These are phyloP conservation scores for Calosoma granatense DNA, from an alignment of 1,140 invertebrate genomes.

Conservation along the genomic window DNA sequence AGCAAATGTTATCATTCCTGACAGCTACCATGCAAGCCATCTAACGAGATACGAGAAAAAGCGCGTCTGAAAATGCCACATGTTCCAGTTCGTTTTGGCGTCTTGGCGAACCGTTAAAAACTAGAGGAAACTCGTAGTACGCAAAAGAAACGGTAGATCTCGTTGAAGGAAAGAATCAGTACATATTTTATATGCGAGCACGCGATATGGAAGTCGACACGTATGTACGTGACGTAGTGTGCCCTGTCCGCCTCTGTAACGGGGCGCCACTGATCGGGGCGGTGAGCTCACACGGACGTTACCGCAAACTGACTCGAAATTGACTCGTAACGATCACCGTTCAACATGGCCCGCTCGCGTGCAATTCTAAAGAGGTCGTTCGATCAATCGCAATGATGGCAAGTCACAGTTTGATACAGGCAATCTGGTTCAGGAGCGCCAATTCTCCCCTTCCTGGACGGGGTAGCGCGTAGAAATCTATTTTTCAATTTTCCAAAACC, in stretches of 20 bases:
- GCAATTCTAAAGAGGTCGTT: not conserved
- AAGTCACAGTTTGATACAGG: too few relatives aligned
- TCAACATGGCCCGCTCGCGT: not conserved
- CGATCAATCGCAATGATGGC: not conserved
- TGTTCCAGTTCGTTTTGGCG: too few relatives aligned
- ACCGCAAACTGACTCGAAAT: slow-evolving; percentile 15
- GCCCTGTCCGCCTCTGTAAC: not conserved
- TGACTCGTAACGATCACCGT: slow-evolving; percentile 15
- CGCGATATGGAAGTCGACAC: not conserved
- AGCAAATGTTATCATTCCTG: too few relatives aligned
- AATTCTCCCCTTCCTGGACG: too few relatives aligned
- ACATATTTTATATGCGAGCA: not conserved
- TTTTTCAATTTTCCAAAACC: too few relatives aligned
- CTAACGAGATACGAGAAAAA: too few relatives aligned
- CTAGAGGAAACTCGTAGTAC: not conserved
- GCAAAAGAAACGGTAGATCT: not conserved
- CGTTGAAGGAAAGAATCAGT: not conserved
- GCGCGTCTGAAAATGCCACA: too few relatives aligned
- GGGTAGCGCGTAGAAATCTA: too few relatives aligned
- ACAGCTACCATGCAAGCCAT: too few relatives aligned
- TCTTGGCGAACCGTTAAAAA: not conserved
- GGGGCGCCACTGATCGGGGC: not conserved
- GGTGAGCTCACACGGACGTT: slow-evolving; percentile 1
- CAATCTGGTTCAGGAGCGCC: too few relatives aligned
- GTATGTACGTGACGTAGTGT: not conserved